phyloP scores from a whole-genome alignment of 2,888 invertebrate species.

The Dyspetes luteomarginatus region DNA sequence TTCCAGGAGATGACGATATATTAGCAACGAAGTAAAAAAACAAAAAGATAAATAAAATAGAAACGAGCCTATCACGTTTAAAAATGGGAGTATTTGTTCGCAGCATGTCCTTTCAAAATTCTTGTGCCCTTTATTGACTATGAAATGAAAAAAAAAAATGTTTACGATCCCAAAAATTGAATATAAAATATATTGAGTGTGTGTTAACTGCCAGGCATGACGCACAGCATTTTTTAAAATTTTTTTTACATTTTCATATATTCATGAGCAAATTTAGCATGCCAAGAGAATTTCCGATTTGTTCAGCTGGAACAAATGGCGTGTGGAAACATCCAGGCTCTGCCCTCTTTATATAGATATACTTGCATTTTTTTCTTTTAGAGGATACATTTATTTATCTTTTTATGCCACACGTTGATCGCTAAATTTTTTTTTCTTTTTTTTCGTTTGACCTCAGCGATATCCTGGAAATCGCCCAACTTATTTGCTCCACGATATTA shows the following conservation, averaged over 20 bases:
- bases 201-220: conserved; percentile 61
- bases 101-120: conserved; percentile 52
- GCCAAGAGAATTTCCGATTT: conserved; percentile 28
- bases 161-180: conserved; percentile 23
- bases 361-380: conserved; percentile 1
- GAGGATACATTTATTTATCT: conserved; percentile 4
- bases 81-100: conserved; percentile 55
- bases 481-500: conserved; percentile 33
- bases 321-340: not conserved
- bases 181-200: conserved; percentile 39
- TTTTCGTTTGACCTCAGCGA: conserved; percentile 35
- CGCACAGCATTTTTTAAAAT: conserved; percentile 51
- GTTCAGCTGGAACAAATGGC: not conserved
- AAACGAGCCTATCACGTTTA: conserved; percentile 39
- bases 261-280: conserved; percentile 55
- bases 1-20: conserved; percentile 31
- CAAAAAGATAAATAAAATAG: conserved; percentile 10
- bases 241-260: conserved; percentile 31
- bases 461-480: conserved; percentile 23
- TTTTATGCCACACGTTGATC: conserved; percentile 18
- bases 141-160: too few relatives aligned
- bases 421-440: conserved; percentile 18
- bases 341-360: not conserved
- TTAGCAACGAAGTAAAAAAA: conserved; percentile 29
- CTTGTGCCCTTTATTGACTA: not conserved